phyloP scores from a whole-genome alignment of 2,113 vertebrate genomes.

The Madoqua kirkii region DNA sequence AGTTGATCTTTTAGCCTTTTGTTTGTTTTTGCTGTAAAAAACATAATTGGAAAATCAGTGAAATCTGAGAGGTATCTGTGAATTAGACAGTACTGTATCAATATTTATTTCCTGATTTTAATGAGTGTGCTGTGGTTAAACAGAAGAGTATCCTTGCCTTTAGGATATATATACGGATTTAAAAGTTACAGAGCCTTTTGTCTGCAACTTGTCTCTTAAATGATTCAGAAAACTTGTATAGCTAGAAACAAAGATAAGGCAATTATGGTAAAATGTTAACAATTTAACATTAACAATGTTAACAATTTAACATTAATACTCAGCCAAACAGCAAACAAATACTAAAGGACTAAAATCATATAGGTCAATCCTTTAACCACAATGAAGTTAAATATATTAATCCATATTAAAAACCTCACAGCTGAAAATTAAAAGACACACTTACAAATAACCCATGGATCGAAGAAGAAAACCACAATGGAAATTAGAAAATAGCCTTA shows the following conservation, averaged over 20 bases:
- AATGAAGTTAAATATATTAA: conserved; percentile 14
- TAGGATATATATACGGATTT: not conserved
- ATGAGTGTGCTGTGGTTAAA: not conserved
- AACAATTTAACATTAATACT: conserved; percentile 1
- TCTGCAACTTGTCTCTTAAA: conserved; percentile 28
- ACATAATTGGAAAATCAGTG: not conserved
- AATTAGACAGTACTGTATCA: not conserved
- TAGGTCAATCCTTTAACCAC: not conserved
- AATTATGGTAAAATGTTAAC: not conserved
- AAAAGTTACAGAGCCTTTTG: not conserved
- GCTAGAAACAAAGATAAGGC: not conserved
- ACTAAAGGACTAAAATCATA: not conserved
- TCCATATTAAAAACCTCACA: not conserved
- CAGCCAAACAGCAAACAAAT: not conserved
- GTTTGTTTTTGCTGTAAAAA: not conserved
- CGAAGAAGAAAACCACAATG: not conserved
- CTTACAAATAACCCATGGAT: not conserved
- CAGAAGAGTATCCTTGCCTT: not conserved
- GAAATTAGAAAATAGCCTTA: conserved; percentile 7
- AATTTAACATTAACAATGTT: not conserved
- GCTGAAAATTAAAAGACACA: conserved; percentile 13
- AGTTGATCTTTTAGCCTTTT: not conserved
- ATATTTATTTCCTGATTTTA: not conserved
- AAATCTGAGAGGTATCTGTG: not conserved
- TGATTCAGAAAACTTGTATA: not conserved